A percentile compares a stretch with the other conserved stretches of the same genome.
Evolutionary conservation across 2,888 invertebrate genomes (phyloP).

Genomic region (Erannis defoliaria): DNA sequence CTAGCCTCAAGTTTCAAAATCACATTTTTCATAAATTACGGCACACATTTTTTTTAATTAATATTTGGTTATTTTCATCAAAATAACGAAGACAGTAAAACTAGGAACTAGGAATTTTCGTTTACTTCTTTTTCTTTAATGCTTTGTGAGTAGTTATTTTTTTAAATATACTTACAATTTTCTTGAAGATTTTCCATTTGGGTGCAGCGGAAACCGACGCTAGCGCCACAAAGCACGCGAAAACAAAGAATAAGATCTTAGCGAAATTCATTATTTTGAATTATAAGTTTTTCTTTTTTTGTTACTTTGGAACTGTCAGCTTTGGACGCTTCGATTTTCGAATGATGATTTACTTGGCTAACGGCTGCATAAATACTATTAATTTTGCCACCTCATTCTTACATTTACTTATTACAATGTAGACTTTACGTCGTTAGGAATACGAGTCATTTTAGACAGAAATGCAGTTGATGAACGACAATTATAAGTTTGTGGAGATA

Average conservation of each 20-base stretch:
- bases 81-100: too few species aligned
- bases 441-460: not conserved
- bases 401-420: not conserved
- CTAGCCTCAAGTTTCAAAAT: too few species aligned
- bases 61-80: too few species aligned
- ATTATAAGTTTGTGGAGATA: constrained; percentile 6
- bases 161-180: constrained; percentile 70
- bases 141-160: too few species aligned
- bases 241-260: constrained; percentile 59
- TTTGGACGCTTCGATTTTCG: constrained; percentile 20
- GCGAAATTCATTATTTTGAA: constrained; percentile 70
- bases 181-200: constrained; percentile 66
- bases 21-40: too few species aligned
- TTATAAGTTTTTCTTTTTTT: too few species aligned
- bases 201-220: constrained; percentile 60
- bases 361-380: constrained; percentile 18
- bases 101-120: too few species aligned
- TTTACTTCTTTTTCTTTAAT: too few species aligned
- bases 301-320: constrained; percentile 18
- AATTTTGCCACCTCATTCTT: not conserved
- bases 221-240: constrained; percentile 59
- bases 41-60: too few species aligned
- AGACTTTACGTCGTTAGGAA: not conserved
- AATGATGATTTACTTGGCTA: constrained; percentile 30
- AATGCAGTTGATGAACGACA: not conserved